Evolutionary conservation across 1,140 invertebrate genomes (phyloP).

Genomic region (Dinothrombium tinctorium): DNA sequence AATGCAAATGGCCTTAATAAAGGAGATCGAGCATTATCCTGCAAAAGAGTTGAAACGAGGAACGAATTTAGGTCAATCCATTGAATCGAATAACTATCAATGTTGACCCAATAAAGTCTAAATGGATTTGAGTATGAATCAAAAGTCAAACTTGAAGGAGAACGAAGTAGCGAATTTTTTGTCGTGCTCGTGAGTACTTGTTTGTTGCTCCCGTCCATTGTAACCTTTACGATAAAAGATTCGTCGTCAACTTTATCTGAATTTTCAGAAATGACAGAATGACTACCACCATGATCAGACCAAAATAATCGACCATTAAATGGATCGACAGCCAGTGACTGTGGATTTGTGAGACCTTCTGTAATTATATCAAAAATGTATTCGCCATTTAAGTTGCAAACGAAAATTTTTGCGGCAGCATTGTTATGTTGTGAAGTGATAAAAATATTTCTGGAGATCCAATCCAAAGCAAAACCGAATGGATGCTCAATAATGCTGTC

Average conservation of each 20-base stretch:
- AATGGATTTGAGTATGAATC: conserved; percentile 28
- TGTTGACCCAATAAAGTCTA: conserved; percentile 39
- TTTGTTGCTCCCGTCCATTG: conserved; percentile 37
- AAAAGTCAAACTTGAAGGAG: conserved; percentile 27
- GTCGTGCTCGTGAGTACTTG: conserved; percentile 22
- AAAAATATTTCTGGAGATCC: conserved; percentile 47
- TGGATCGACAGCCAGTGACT: conserved; percentile 39
- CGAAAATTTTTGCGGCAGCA: conserved; percentile 28
- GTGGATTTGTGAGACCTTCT: conserved; percentile 19
- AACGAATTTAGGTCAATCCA: conserved; percentile 32
- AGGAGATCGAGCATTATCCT: conserved; percentile 14
- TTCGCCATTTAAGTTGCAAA: conserved; percentile 43
- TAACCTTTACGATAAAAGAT: conserved; percentile 32
- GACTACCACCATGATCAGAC: conserved; percentile 24
- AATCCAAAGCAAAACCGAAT: conserved; percentile 40
- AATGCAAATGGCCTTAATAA: conserved; percentile 26
- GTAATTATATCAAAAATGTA: conserved; percentile 30
- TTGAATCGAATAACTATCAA: conserved; percentile 27
- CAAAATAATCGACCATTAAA: conserved; percentile 25
- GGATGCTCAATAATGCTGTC: conserved; percentile 31
- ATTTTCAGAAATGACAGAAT: no score
- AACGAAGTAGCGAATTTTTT: conserved; percentile 16
- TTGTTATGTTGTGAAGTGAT: conserved; percentile 28
- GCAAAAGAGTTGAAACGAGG: conserved; percentile 21
- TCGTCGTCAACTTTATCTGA: conserved; percentile 17